Base-by-base conservation (phyloP, 2,797 vertebrate genomes). In the Anomalospiza imberbis region DNA sequence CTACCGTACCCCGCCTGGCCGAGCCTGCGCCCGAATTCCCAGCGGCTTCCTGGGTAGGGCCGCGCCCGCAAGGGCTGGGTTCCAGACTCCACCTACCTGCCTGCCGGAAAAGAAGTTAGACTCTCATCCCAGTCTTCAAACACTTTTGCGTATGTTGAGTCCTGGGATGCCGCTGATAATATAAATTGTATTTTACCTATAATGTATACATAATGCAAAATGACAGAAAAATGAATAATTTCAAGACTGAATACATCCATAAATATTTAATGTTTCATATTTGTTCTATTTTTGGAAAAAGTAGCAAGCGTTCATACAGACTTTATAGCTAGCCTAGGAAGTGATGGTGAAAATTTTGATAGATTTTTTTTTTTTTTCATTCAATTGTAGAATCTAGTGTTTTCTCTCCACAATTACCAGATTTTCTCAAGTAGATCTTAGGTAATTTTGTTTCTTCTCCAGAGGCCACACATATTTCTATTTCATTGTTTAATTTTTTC, bases 51-150 rank as follows among this genome's bases (percentile, higher is more conserved):
- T 0, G 3, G 38, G 6, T 61, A 13, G 48, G 5, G 58, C 31
- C 4, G 0, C 5, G 79, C 16, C 40, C 18, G 0, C n/a, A 1
- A 4, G 38, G 51, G 53, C 25, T 19, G 47, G 2, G 12, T 19
- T 7, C 36, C 17, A 2, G 31, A 3, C 18, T 13, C 16, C 34
- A 1, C 17, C 17, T 29, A 7, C 26, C 29, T 45, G 45, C 50
- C 6, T 9, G 51, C 42, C 4, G 9, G 40, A 24, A 62, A 55
- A 53, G 42, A 32, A 13, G 2, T 12, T 20, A 3, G 29, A 26
- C 34, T 78, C 42, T 44, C 24, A 31, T 65, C 29, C 13, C 17
- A 4, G 25, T 10, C 44, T 58, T 61, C 16, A 38, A 19, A 13
- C 4, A 13, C 19, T 11, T 5, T 7, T 6, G 12, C 2, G 5